Evolutionary conservation across 2,797 vertebrate species (phyloP).

Genomic region (Cottoperca gobio): DNA sequence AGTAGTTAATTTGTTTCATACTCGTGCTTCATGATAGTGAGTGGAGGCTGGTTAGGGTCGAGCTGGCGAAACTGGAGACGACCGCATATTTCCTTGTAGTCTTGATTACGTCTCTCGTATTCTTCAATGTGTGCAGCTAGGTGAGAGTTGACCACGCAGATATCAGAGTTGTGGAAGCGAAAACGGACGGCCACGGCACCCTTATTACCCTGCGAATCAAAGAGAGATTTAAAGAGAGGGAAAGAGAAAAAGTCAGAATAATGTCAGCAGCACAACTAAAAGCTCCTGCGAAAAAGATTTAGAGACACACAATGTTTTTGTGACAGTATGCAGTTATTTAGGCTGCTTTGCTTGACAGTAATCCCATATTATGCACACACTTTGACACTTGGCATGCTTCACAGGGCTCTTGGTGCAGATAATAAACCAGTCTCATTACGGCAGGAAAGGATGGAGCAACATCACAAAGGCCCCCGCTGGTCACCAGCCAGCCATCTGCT

Average conservation of each 20-base stretch:
- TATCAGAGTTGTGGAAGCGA: conserved; percentile 92
- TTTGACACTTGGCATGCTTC: conserved; percentile 17
- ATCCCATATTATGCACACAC: conserved; percentile 1
- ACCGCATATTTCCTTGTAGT: conserved; percentile 95
- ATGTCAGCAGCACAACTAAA: neutral
- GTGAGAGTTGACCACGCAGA: conserved; percentile 97
- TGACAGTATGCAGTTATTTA: neutral
- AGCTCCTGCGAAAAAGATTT: neutral
- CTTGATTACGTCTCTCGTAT: conserved; percentile 95
- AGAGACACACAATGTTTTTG: neutral
- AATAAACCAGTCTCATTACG: conserved; percentile 25
- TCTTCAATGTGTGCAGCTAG: conserved; percentile 94
- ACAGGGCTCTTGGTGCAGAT: conserved; percentile 17
- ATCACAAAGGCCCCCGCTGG: conserved; percentile 29
- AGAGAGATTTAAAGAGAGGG: conserved; percentile 8
- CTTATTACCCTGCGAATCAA: conserved; percentile 92
- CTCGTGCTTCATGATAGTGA: conserved; percentile 94
- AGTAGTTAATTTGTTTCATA: conserved; percentile 72
- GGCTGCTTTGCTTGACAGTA: conserved; percentile 7
- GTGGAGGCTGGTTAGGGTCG: conserved; percentile 84
- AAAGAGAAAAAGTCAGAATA: neutral
- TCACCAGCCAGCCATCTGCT: conserved; percentile 49
- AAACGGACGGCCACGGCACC: conserved; percentile 95
- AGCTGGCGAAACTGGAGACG: conserved; percentile 90
- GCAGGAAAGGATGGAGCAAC: conserved; percentile 18